Evolutionary conservation across 2,797 vertebrate genomes (phyloP).

Genomic region (Cheirogaleus major): DNA sequence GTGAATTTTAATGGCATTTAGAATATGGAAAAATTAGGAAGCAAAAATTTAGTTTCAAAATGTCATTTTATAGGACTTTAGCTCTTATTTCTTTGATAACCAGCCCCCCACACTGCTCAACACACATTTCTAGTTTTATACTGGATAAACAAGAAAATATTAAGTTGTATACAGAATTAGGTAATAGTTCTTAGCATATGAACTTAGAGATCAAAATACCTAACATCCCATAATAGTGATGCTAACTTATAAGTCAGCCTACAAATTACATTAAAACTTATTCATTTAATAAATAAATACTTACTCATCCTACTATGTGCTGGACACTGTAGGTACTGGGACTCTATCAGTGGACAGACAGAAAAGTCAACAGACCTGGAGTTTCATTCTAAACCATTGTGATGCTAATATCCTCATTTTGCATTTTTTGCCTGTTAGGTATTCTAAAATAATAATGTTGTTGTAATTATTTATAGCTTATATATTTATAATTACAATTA

Average conservation of each 20-base stretch:
- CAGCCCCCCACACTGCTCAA: not conserved
- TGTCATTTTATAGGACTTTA: not conserved
- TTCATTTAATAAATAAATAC: not conserved
- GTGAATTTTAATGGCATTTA: conserved; percentile 23
- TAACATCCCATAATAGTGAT: not conserved
- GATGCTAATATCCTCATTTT: not conserved
- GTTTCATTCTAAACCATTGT: not conserved
- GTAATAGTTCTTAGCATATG: not conserved
- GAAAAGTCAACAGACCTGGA: not conserved
- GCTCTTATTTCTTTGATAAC: conserved; percentile 1
- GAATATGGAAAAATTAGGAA: conserved; percentile 24
- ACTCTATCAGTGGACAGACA: not conserved
- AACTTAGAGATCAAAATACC: not conserved
- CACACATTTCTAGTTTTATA: conserved; percentile 1
- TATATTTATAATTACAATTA: not conserved
- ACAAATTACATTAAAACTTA: not conserved
- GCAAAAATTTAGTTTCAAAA: conserved; percentile 12
- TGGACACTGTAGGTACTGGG: not conserved
- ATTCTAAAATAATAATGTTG: not conserved
- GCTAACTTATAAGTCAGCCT: not conserved
- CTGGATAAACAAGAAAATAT: not conserved
- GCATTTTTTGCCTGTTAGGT: not conserved
- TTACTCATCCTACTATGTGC: not conserved
- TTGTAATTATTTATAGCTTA: not conserved
- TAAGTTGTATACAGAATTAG: not conserved